phyloP scores from a whole-genome alignment of 2,797 vertebrate species.

The Spheniscus humboldti region DNA sequence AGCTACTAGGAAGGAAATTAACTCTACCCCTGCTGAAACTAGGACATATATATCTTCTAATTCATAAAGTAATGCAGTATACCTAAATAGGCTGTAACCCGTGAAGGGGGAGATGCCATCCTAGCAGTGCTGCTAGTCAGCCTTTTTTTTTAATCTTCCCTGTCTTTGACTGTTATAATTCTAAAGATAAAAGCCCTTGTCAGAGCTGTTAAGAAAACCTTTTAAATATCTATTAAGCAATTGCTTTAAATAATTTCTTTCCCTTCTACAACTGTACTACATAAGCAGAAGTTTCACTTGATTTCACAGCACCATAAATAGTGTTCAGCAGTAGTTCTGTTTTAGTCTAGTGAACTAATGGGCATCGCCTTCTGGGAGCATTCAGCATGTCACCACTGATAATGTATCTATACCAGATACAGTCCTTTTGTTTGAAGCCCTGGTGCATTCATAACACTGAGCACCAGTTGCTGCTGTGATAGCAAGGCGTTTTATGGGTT shows the following conservation, averaged over 20 bases:
- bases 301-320: not conserved
- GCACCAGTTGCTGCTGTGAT: not conserved
- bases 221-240: not conserved
- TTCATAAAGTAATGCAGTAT: not conserved
- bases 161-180: not conserved
- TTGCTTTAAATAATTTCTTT: not conserved
- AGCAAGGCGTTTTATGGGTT: not conserved
- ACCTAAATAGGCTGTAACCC: not conserved
- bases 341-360: constrained; percentile 7
- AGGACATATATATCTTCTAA: not conserved
- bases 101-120: not conserved
- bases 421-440: not conserved
- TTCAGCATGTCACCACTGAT: not conserved
- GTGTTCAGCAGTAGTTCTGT: not conserved
- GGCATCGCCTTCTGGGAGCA: not conserved
- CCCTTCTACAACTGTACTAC: not conserved
- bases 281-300: not conserved
- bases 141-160: not conserved
- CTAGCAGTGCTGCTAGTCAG: not conserved
- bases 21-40: too few relatives aligned
- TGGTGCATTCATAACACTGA: not conserved
- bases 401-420: not conserved
- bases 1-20: too few relatives aligned
- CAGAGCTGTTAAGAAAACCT: not conserved
- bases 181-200: not conserved